Evolutionary conservation across 2,113 vertebrate genomes (phyloP).

Genomic region (Phoenicopterus ruber): DNA sequence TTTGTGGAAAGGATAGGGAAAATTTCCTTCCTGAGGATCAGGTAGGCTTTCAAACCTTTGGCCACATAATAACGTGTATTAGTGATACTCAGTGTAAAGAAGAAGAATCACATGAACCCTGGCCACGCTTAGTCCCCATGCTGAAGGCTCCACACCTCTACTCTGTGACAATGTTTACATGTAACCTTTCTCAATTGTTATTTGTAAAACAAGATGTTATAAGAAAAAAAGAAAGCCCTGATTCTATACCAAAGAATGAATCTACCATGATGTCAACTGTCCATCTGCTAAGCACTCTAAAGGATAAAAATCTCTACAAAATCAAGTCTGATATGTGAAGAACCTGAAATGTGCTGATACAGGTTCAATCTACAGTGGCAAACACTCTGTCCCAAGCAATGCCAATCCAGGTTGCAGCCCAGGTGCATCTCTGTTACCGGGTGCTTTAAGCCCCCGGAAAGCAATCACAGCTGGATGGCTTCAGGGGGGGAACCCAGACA

Average conservation of each 20-base stretch:
- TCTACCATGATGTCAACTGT: not conserved
- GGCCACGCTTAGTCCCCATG: not conserved
- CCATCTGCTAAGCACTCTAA: not conserved
- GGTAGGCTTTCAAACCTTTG: not conserved
- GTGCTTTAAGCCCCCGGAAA: not conserved
- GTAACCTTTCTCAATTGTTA: not conserved
- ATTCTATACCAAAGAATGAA: not conserved
- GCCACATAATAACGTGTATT: not conserved
- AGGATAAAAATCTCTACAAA: not conserved
- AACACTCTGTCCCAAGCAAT: not conserved
- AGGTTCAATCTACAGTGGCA: not conserved
- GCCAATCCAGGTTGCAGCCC: fast-evolving
- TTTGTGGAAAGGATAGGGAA: not conserved
- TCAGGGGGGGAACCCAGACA: not conserved
- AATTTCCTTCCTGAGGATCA: not conserved
- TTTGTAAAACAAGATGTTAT: not conserved
- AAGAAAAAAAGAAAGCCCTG: not conserved
- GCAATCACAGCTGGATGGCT: not conserved
- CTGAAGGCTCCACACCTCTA: not conserved
- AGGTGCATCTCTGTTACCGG: not conserved
- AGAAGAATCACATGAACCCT: not conserved
- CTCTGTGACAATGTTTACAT: not conserved
- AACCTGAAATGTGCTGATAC: not conserved
- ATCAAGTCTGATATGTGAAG: not conserved
- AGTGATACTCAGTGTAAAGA: not conserved